phyloP scores from a whole-genome alignment of 2,888 invertebrate species.

The Caradrina clavipalpis region DNA sequence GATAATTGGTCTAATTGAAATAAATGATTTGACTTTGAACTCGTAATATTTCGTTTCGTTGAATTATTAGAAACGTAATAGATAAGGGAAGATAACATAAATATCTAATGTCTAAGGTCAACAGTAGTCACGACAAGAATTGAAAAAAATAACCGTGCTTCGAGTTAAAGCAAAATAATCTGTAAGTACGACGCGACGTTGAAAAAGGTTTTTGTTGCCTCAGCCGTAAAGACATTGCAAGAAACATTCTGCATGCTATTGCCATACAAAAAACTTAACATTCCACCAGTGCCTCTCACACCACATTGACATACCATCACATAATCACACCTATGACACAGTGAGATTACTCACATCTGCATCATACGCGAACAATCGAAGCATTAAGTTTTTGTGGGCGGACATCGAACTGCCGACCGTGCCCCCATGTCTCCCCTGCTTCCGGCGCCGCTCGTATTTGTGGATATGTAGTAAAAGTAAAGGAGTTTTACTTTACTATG shows the following conservation, averaged over 20 bases:
- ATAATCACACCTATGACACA: slow-evolving; percentile 55
- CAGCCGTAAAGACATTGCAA: slow-evolving; percentile 7
- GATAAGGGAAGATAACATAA: slow-evolving; percentile 2
- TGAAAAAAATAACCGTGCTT: slow-evolving; percentile 1
- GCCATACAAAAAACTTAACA: slow-evolving; percentile 29
- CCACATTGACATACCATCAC: slow-evolving; percentile 19
- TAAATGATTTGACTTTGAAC: background rate
- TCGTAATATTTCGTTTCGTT: background rate
- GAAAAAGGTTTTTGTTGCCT: slow-evolving; percentile 17
- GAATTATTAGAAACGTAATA: background rate
- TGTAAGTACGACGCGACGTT: background rate
- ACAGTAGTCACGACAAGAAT: background rate
- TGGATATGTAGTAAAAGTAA: slow-evolving; percentile 25
- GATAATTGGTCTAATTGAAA: no score
- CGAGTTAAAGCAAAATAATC: slow-evolving; percentile 8
- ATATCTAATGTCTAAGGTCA: slow-evolving; percentile 15
- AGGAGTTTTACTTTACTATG: slow-evolving; percentile 15
- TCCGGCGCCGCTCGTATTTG: slow-evolving; percentile 61
- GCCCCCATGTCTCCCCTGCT: slow-evolving; percentile 64
- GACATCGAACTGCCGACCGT: slow-evolving; percentile 76
- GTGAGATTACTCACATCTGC: slow-evolving; percentile 64
- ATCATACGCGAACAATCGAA: slow-evolving; percentile 68
- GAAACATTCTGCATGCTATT: slow-evolving; percentile 31
- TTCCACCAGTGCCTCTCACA: slow-evolving; percentile 12
- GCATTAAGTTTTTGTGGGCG: slow-evolving; percentile 72